phyloP scores from a whole-genome alignment of 1,140 invertebrate genomes.

The Tribolium castaneum region DNA sequence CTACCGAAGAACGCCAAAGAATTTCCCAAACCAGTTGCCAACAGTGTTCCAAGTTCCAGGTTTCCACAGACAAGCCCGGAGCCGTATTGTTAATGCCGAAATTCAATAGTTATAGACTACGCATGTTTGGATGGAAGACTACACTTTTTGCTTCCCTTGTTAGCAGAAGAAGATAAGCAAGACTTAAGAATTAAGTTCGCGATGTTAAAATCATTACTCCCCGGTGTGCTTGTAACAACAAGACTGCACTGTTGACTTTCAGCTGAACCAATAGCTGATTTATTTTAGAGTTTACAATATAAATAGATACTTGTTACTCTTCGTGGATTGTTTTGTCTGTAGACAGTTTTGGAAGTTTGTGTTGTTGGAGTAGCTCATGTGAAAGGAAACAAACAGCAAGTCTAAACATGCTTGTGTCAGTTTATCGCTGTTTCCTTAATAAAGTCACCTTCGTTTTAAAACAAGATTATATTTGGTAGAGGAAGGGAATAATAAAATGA shows the following conservation, averaged over 20 bases:
- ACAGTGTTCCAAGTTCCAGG: no score
- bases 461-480: not conserved
- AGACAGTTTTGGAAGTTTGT: slow-evolving; percentile 23
- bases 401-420: not conserved
- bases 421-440: not conserved
- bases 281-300: slow-evolving; percentile 1
- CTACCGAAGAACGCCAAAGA: no score
- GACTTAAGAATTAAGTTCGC: no score
- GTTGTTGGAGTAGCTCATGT: slow-evolving; percentile 6
- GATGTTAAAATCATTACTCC: no score
- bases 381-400: slow-evolving; percentile 11
- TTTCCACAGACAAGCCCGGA: no score
- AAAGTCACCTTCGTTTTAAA: not conserved
- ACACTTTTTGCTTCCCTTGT: no score
- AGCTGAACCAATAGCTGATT: not conserved
- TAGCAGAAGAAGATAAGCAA: no score
- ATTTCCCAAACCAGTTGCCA: no score
- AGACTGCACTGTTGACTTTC: not conserved
- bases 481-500: not conserved
- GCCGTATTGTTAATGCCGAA: no score
- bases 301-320: slow-evolving; percentile 17
- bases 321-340: slow-evolving; percentile 23
- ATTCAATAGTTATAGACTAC: no score
- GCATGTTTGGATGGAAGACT: no score
- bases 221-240: not conserved